These are phyloP conservation scores for Leptopilina syphax DNA, from an alignment of 2,888 invertebrate species.

Conservation along the genomic window DNA sequence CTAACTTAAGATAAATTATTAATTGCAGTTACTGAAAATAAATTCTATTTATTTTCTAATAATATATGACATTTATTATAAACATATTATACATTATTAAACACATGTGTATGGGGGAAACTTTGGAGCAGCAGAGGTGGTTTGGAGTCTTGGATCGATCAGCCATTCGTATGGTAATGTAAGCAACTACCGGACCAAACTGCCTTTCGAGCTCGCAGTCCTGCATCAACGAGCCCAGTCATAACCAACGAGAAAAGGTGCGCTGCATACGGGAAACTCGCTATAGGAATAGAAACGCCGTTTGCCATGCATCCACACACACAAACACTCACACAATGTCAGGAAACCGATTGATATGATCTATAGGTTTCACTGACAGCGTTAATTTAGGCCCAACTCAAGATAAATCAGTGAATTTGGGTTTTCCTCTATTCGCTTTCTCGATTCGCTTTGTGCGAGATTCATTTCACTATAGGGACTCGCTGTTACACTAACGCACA, in stretches of 20 bases:
- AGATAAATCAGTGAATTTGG: constrained; percentile 59
- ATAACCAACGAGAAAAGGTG: constrained; percentile 45
- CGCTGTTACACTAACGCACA: too few species aligned
- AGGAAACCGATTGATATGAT: constrained; percentile 75
- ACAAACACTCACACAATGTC: constrained; percentile 60
- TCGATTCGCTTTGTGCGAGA: not conserved
- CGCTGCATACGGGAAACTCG: constrained; percentile 38
- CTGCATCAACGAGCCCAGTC: constrained; percentile 48
- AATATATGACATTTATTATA: too few species aligned
- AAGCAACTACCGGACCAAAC: constrained; percentile 76
- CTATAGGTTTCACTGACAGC: constrained; percentile 66
- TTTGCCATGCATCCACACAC: too few species aligned
- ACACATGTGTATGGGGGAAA: not conserved
- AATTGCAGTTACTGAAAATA: too few species aligned
- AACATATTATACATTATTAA: too few species aligned
- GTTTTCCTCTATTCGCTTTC: constrained; percentile 1
- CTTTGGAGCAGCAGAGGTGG: constrained; percentile 56
- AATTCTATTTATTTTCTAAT: too few species aligned
- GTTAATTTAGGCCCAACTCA: constrained; percentile 68
- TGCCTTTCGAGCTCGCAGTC: constrained; percentile 69
- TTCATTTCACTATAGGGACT: constrained; percentile 34
- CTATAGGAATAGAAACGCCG: constrained; percentile 53
- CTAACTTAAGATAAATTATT: too few species aligned
- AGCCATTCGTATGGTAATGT: constrained; percentile 77
- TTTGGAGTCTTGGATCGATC: constrained; percentile 72